Base-by-base conservation (phyloP, 2,113 vertebrate genomes). In the Cyprinodon brontotheroides region DNA sequence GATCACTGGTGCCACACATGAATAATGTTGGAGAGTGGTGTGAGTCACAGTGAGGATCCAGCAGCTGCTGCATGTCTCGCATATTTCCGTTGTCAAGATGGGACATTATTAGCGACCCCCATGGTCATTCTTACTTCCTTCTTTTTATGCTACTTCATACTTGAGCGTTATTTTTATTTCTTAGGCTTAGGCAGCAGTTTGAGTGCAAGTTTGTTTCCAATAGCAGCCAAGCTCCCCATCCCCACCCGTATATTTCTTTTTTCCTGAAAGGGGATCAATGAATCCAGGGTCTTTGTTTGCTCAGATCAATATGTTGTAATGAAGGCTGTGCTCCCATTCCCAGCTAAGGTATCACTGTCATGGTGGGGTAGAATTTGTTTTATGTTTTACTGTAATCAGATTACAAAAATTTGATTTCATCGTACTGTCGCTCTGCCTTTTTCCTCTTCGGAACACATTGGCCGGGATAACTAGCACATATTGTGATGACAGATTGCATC, bases 301-400 rank as follows among this genome's bases (percentile, higher is more conserved):
- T 73, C 71, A 89, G 93, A 95, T 97, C 95, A 81, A 95, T 97
- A 93, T 29, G 53, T 77, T 93, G 91, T 95, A 95, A 96, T 95
- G 94, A 95, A 94, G 91, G 94, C 89, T 71, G 87, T 71, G 91
- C 90, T 94, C 79, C 91, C 90, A 64, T 94, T 95, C 92, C 86
- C 88, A 89, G 80, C 83, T 72, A 90, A 87, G 87, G 88, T 80
- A 81, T 91, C 87, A 82, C 88, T 92, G 80, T 10, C 1, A 5
- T 84, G 68, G 83, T 84, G 78, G 74, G 74, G 72, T 88, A 82
- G 89, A 83, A 89, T 91, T 80, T 78, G 72, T 80, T 83, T 87
- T 76, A 83, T 83, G 94, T 92, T 93, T 90, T 88, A 89, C 86
- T 90, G 82, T 91, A 93, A 86, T 82, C 80, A 91, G 87, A 75